phyloP scores from a whole-genome alignment of 2,797 vertebrate species.

The Pogoniulus pusillus region DNA sequence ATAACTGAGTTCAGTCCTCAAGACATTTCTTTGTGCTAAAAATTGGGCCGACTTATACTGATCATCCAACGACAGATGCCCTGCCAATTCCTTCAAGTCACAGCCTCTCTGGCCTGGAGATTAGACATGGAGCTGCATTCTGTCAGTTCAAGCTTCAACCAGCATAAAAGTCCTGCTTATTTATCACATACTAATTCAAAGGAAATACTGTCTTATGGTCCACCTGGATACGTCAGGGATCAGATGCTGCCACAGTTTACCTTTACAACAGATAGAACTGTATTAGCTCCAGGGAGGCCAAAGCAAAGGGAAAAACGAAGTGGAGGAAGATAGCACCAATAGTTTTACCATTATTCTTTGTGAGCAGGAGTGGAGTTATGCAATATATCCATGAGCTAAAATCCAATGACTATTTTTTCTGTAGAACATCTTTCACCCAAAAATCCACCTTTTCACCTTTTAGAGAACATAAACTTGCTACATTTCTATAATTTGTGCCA shows the following conservation, averaged over 20 bases:
- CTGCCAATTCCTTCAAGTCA: background rate
- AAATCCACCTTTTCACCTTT: constrained; percentile 4
- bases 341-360: constrained; percentile 11
- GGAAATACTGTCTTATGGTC: background rate
- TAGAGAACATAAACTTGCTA: background rate
- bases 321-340: background rate
- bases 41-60: background rate
- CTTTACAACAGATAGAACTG: background rate
- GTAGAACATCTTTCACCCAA: background rate
- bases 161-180: background rate
- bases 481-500: background rate
- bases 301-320: background rate
- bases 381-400: background rate
- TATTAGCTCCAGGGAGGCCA: background rate
- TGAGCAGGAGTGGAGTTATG: background rate
- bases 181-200: background rate
- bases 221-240: background rate
- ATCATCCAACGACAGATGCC: background rate
- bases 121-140: background rate
- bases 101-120: background rate
- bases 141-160: background rate
- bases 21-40: background rate
- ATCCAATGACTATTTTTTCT: background rate
- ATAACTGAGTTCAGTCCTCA: background rate
- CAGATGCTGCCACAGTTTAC: background rate